These are phyloP conservation scores for Chelonus insularis DNA, from an alignment of 1,140 invertebrate genomes.

Conservation along the genomic window DNA sequence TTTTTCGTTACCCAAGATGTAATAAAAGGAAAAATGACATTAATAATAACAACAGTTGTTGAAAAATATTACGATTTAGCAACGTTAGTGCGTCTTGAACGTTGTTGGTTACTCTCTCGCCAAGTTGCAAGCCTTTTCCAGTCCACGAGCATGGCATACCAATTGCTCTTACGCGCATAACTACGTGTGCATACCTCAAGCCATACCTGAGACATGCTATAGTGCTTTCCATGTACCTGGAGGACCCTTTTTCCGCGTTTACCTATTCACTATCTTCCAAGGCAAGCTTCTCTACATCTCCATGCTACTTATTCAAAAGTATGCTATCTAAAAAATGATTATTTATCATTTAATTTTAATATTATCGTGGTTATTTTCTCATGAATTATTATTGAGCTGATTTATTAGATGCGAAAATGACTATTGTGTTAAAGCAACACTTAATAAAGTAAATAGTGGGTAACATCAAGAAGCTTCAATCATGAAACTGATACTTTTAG, in stretches of 20 bases:
- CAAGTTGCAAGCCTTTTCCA: constrained; percentile 10
- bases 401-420: no score
- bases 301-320: background rate
- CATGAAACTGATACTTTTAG: no score
- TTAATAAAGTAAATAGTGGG: no score
- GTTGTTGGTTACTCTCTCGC: no score
- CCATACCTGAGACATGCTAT: constrained; percentile 8
- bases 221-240: constrained; percentile 13
- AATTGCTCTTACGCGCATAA: constrained; percentile 23
- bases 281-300: background rate
- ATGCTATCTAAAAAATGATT: background rate
- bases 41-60: no score
- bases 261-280: background rate
- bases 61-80: no score
- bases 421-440: background rate
- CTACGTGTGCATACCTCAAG: constrained; percentile 17
- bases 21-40: no score
- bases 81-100: no score
- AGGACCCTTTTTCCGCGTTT: constrained; percentile 12
- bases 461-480: no score
- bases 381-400: background rate
- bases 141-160: constrained; percentile 24
- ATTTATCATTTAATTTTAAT: background rate
- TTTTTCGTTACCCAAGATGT: no score
- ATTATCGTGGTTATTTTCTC: background rate